Conservation (phyloP, 2,888 invertebrate genomes). For the Ennomos quercinarius region DNA sequence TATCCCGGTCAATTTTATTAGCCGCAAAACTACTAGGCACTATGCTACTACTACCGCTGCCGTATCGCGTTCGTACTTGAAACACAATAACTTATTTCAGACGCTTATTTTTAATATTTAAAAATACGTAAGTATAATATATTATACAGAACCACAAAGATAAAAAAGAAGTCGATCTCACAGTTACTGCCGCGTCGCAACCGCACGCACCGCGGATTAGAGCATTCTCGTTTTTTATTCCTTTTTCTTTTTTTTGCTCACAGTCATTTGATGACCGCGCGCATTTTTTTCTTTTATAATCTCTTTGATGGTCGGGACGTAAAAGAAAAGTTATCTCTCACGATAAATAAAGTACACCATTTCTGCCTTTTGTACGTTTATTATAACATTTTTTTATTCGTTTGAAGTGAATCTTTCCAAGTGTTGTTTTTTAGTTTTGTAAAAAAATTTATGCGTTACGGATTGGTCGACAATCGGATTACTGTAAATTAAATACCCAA, state of each 20-base stretch:
- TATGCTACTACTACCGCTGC: too few species aligned
- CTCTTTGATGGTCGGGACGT: slow-evolving; percentile 56
- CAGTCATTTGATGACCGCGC: slow-evolving; percentile 55
- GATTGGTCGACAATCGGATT: not conserved
- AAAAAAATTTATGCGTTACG: not conserved
- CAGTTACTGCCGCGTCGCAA: slow-evolving; percentile 40
- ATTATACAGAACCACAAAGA: slow-evolving; percentile 25
- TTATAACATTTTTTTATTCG: slow-evolving; percentile 25
- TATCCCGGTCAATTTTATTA: too few species aligned
- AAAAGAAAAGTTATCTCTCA: slow-evolving; percentile 47
- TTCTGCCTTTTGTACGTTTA: slow-evolving; percentile 32
- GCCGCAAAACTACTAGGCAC: too few species aligned
- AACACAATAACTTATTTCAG: slow-evolving; percentile 4
- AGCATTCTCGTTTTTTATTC: slow-evolving; percentile 42
- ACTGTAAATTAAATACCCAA: slow-evolving; percentile 2
- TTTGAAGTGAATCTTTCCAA: slow-evolving; percentile 12
- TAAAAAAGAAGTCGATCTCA: slow-evolving; percentile 30
- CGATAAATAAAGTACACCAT: slow-evolving; percentile 38
- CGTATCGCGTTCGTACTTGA: too few species aligned
- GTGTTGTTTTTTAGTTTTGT: slow-evolving; percentile 6
- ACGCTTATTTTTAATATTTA: slow-evolving; percentile 1
- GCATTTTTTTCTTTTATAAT: slow-evolving; percentile 51
- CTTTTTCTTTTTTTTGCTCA: slow-evolving; percentile 39
- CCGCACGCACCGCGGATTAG: slow-evolving; percentile 50
- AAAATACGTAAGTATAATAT: too few species aligned